Percentiles rank a stretch among this genome's conserved stretches.
Evolutionary conservation across 2,888 invertebrate genomes (phyloP).

Genomic region (Graphium colonna): DNA sequence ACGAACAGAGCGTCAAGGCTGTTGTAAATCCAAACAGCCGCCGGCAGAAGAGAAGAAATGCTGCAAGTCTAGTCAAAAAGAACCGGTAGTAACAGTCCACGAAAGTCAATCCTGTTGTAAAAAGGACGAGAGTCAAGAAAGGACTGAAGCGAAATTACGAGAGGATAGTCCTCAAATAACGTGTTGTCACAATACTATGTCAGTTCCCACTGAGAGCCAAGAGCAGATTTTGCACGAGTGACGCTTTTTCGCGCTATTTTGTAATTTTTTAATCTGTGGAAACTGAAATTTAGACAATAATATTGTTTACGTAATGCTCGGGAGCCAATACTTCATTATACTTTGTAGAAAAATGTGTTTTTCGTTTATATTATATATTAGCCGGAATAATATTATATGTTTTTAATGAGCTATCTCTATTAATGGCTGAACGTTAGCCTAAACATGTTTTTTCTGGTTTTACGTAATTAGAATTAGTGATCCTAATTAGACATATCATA

Average conservation of each 20-base stretch:
- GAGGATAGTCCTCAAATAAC: conserved; percentile 64
- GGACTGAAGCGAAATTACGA: conserved; percentile 34
- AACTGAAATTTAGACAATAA: conserved; percentile 21
- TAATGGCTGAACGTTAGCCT: too few relatives aligned
- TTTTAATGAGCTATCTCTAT: too few relatives aligned
- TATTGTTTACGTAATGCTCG: not conserved
- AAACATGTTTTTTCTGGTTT: too few relatives aligned
- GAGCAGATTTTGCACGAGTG: conserved; percentile 56
- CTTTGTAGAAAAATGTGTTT: too few relatives aligned
- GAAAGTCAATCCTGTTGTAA: conserved; percentile 26
- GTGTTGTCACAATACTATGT: conserved; percentile 54
- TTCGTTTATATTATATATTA: too few relatives aligned
- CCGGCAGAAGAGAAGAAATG: conserved; percentile 41
- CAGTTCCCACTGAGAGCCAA: conserved; percentile 56
- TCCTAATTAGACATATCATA: not conserved
- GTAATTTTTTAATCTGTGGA: not conserved
- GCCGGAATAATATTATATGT: too few relatives aligned
- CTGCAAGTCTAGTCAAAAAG: conserved; percentile 38
- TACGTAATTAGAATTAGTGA: not conserved
- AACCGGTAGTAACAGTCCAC: conserved; percentile 29
- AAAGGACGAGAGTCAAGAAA: conserved; percentile 40
- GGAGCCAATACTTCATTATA: too few relatives aligned
- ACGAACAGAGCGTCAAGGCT: conserved; percentile 50
- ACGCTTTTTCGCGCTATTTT: not conserved
- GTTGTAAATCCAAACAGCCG: conserved; percentile 50